phyloP scores from a whole-genome alignment of 2,888 invertebrate genomes.

The Cristatella mucedo region DNA sequence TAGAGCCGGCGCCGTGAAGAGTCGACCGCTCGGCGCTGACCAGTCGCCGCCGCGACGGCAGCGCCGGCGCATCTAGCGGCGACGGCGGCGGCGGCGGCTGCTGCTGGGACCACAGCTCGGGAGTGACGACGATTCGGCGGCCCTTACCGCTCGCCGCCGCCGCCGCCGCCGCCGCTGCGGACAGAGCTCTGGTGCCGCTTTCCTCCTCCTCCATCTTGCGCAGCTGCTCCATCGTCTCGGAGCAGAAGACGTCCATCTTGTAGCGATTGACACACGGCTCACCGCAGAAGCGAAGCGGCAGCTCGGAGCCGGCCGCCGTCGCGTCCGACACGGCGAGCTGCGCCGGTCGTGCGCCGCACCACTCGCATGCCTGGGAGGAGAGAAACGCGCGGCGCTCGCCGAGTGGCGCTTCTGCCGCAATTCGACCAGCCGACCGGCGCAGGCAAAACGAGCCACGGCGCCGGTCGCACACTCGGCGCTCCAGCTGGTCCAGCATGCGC shows the following conservation, averaged over 20 bases:
- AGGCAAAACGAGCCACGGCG: no score
- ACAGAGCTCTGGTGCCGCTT: neutral
- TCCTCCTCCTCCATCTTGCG: slow-evolving; percentile 46
- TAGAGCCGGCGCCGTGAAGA: no score
- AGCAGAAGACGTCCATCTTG: slow-evolving; percentile 90
- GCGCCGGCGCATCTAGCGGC: no score
- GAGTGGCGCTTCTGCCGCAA: no score
- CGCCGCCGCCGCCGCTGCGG: neutral
- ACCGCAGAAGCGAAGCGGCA: slow-evolving; percentile 70
- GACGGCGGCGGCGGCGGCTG: no score
- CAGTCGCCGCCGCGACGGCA: no score
- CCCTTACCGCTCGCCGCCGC: slow-evolving; percentile 12
- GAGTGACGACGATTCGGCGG: slow-evolving; percentile 53
- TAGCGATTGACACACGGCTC: slow-evolving; percentile 87
- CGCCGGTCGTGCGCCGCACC: neutral
- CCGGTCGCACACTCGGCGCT: no score
- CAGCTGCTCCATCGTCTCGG: slow-evolving; percentile 76
- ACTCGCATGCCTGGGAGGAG: slow-evolving; percentile 7
- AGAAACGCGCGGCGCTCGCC: no score
- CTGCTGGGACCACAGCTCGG: slow-evolving; percentile 83
- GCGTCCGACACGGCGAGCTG: slow-evolving; percentile 1
- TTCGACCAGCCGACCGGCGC: no score
- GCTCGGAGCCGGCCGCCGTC: slow-evolving; percentile 44
- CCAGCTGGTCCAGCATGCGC: no score
- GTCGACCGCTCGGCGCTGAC: no score